These are phyloP conservation scores for Rhogogaster chlorosoma DNA, from an alignment of 2,888 invertebrate species.

Conservation along the genomic window DNA sequence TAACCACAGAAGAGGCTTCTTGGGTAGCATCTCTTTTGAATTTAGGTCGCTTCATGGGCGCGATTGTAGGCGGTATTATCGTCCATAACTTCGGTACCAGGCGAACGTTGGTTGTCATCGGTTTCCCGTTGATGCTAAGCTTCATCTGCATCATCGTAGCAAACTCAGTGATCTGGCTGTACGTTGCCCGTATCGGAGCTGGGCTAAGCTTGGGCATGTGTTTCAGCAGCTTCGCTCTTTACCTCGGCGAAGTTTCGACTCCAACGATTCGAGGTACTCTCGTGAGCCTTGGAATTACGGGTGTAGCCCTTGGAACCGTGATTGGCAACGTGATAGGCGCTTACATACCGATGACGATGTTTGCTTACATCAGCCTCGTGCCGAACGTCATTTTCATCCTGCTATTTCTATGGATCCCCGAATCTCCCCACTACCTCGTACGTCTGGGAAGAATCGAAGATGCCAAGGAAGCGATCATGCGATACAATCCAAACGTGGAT, in stretches of 20 bases:
- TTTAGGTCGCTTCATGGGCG: conserved; percentile 36
- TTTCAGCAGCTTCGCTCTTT: conserved; percentile 66
- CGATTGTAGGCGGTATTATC: conserved; percentile 59
- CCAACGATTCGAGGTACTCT: conserved; percentile 67
- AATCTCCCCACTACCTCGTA: conserved; percentile 49
- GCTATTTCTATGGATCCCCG: conserved; percentile 22
- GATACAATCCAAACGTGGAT: conserved; percentile 63
- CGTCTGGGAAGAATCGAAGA: conserved; percentile 50
- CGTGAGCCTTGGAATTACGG: conserved; percentile 52
- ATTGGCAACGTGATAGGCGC: conserved; percentile 35
- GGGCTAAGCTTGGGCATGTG: conserved; percentile 66
- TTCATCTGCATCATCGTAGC: conserved; percentile 64
- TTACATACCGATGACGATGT: conserved; percentile 25
- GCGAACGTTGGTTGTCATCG: conserved; percentile 59
- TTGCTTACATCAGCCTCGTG: conserved; percentile 45
- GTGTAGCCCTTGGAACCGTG: background rate
- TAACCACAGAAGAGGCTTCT: conserved; percentile 48
- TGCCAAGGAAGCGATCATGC: conserved; percentile 63
- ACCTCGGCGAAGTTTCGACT: conserved; percentile 68
- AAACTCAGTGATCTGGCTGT: conserved; percentile 61
- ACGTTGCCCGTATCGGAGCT: conserved; percentile 59
- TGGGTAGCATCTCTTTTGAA: conserved; percentile 49
- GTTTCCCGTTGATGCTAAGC: conserved; percentile 60
- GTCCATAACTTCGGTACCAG: conserved; percentile 62
- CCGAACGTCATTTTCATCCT: conserved; percentile 14